Conservation (phyloP, 2,888 invertebrate species). For the Tinea pellionella region DNA sequence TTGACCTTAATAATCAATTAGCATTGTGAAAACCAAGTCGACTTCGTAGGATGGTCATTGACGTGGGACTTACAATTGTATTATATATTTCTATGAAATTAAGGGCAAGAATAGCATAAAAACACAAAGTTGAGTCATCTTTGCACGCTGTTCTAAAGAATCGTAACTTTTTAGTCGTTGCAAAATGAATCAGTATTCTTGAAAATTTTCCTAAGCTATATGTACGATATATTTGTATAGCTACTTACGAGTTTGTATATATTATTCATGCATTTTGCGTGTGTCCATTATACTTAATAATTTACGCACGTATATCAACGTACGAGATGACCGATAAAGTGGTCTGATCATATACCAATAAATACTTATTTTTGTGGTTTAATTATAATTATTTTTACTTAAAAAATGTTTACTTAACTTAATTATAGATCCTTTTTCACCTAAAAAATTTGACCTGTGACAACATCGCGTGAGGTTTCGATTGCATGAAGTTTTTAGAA, state of each 20-base stretch:
- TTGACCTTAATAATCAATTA: no score
- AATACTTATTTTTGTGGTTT: constrained; percentile 19
- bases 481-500: no score
- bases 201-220: not conserved
- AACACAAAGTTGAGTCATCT: no score
- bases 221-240: not conserved
- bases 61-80: no score
- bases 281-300: constrained; percentile 38
- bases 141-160: no score
- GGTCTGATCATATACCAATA: constrained; percentile 43
- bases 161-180: no score
- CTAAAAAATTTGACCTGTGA: no score
- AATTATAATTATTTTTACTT: not conserved
- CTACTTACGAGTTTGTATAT: not conserved
- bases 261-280: not conserved
- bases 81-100: no score
- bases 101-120: no score
- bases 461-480: no score
- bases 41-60: no score
- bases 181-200: not conserved
- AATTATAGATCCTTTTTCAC: not conserved
- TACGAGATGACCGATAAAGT: constrained; percentile 61
- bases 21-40: no score
- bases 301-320: constrained; percentile 51
- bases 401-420: not conserved